Evolutionary conservation across 2,888 invertebrate genomes (phyloP), one percentile per base, ranked within the genome.

Genomic region (Xanthostigma xanthostigma): DNA sequence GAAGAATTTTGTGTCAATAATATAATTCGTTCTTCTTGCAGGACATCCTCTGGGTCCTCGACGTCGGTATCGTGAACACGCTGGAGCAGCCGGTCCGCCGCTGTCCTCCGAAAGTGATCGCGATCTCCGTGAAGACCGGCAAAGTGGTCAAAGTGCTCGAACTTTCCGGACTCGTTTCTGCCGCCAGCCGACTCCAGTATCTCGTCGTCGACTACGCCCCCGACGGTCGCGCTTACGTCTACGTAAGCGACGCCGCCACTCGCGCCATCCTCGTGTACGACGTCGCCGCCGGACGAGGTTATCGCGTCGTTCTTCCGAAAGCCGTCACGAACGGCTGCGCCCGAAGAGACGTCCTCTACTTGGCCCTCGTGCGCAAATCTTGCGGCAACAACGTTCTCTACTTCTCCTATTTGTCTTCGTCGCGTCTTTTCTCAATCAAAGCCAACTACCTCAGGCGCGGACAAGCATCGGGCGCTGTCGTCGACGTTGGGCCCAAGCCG

Each of bases 81-180:
- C 58, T 79, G 58, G 74, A 74, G 49, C 70, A 73, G 51, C 76
- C 78, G 0, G 66, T 75, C 3, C 68, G 75, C 33, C 67, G 71
- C 41, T 77, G 77, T 55, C 64, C 71, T 13, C 79, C 81, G 12
- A 76, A 79, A 59, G 69, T 81, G 12, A 67, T 79, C 11, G 76
- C 74, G 27, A 66, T 80, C 49, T 73, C 76, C 55, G 65, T 74
- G 13, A 67, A 67, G 54, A 75, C 73, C 44, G 72, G 73, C 46
- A 72, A 74, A 64, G 72, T 77, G 44, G 67, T 79, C 11, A 76
- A 77, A 57, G 67, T 67, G 44, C 67, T 80, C 43, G 75, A 78
- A 54, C 63, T 80, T 46, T 65, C 68, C 43, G 64, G 66, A 36
- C 64, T 78, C 40, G 66, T 74, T 8, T 69, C 68, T 9, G 56